Evolutionary conservation across 2,888 invertebrate species (phyloP).

Genomic region (Doris montereyensis): DNA sequence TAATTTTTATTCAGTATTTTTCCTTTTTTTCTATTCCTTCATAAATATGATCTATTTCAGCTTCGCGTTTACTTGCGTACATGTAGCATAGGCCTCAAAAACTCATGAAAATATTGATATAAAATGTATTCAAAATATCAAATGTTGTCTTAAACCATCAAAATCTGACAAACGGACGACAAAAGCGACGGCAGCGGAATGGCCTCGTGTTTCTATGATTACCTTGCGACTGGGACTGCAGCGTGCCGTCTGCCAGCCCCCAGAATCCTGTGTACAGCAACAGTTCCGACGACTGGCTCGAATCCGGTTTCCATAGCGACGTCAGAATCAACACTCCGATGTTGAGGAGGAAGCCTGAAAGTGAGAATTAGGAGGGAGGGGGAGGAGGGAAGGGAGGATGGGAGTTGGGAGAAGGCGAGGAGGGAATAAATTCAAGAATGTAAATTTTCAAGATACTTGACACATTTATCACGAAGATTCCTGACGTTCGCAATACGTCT

Average conservation of each 20-base stretch:
- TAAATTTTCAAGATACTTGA: not conserved
- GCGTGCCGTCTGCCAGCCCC: conserved; percentile 62
- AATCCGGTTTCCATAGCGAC: conserved; percentile 45
- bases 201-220: conserved; percentile 24
- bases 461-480: no score
- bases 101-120: no score
- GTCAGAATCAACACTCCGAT: conserved; percentile 46
- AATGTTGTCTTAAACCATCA: no score
- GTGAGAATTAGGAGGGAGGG: not conserved
- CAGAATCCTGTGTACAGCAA: conserved; percentile 55
- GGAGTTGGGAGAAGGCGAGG: not conserved
- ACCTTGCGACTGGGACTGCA: conserved; percentile 65
- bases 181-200: no score
- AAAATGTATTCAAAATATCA: not conserved
- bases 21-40: no score
- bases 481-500: no score
- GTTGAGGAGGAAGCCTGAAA: conserved; percentile 47
- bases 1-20: no score
- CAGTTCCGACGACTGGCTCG: conserved; percentile 43
- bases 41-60: no score
- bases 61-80: no score
- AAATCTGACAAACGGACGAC: no score
- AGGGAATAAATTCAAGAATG: not conserved
- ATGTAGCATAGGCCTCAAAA: no score
- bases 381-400: not conserved